Conservation (phyloP, 2,888 invertebrate genomes). For the Podotricha telesiphe region DNA sequence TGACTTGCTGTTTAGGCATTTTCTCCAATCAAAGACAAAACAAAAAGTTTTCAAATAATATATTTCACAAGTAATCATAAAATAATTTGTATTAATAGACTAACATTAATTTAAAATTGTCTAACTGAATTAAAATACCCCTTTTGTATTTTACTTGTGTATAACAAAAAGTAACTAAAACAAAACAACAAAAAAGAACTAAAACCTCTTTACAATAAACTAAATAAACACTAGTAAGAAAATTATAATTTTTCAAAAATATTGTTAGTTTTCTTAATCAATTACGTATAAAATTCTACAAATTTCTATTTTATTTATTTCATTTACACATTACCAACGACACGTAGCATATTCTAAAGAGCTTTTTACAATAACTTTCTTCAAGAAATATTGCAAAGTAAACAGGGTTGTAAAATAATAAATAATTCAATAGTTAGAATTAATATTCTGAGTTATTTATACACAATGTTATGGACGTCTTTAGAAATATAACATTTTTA, state of each 20-base stretch:
- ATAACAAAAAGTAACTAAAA: constrained; percentile 39
- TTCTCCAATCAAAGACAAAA: constrained; percentile 13
- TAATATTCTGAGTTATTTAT: not conserved
- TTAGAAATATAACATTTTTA: not conserved
- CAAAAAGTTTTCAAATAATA: constrained; percentile 48
- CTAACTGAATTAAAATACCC: constrained; percentile 16
- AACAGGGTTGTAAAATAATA: no score
- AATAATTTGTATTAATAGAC: constrained; percentile 41
- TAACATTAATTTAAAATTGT: constrained; percentile 33
- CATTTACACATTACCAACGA: not conserved
- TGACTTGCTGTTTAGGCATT: not conserved
- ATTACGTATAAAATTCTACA: constrained; percentile 31
- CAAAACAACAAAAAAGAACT: constrained; percentile 38
- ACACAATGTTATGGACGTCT: not conserved
- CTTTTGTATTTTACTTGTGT: not conserved
- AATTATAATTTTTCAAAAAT: constrained; percentile 6
- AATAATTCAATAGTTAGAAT: no score
- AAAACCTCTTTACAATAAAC: constrained; percentile 20
- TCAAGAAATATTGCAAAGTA: not conserved
- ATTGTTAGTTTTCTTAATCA: constrained; percentile 8
- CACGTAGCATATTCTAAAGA: not conserved
- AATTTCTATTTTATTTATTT: constrained; percentile 21
- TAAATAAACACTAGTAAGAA: constrained; percentile 7
- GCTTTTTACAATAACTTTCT: not conserved
- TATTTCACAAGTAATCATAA: constrained; percentile 48